Percentiles rank a stretch among this genome's conserved stretches.
These are phyloP conservation scores for Gymnocheta viridis DNA, from an alignment of 2,888 invertebrate species.

Conservation along the genomic window DNA sequence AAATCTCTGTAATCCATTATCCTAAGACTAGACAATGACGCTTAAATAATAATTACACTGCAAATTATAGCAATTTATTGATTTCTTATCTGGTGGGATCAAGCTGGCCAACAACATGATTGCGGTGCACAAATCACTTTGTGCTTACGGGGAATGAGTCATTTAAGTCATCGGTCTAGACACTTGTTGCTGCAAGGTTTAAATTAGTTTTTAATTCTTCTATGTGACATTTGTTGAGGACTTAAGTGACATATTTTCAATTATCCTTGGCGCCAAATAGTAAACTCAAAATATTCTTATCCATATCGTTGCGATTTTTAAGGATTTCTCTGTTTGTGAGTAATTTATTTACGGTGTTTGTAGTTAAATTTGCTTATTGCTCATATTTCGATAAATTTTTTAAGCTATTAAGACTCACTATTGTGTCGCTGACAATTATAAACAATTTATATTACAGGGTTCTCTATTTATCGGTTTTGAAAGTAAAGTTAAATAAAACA, in stretches of 20 bases:
- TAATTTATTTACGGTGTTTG: neutral
- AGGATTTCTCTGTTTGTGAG: neutral
- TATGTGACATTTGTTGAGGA: neutral
- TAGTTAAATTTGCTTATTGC: neutral
- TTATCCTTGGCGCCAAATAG: neutral
- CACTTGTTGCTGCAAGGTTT: neutral
- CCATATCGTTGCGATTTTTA: neutral
- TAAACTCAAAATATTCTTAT: neutral
- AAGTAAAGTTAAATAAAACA: too few species aligned
- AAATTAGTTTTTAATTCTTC: neutral
- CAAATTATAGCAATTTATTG: conserved; percentile 52
- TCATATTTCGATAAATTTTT: neutral
- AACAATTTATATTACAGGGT: too few species aligned
- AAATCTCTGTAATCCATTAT: conserved; percentile 1
- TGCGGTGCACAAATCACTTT: neutral
- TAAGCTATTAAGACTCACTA: neutral
- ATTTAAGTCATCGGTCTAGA: conserved; percentile 47
- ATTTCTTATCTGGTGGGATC: conserved; percentile 49
- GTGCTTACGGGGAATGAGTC: conserved; percentile 9
- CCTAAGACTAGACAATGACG: conserved; percentile 21
- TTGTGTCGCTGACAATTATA: neutral
- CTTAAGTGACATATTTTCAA: conserved; percentile 12
- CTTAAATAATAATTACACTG: conserved; percentile 16
- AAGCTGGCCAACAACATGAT: neutral
- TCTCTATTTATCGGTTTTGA: too few species aligned